Evolutionary conservation across 2,888 invertebrate species (phyloP).

Genomic region (Clunio marinus): DNA sequence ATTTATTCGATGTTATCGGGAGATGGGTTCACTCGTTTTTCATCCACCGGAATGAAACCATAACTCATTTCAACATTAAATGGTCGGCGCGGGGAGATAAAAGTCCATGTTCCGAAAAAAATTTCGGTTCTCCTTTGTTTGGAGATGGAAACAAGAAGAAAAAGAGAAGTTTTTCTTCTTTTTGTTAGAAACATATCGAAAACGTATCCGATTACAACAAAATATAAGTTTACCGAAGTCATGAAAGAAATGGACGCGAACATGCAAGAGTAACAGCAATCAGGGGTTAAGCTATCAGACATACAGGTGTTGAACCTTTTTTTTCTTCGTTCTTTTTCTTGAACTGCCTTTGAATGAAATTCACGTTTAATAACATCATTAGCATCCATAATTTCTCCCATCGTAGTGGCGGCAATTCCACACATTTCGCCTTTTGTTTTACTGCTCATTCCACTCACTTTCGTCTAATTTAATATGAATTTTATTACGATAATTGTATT

Average conservation of each 20-base stretch:
- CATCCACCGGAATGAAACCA: slow-evolving; percentile 24
- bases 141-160: neutral
- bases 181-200: neutral
- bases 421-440: slow-evolving; percentile 5
- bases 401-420: neutral
- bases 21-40: slow-evolving; percentile 8
- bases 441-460: slow-evolving; percentile 1
- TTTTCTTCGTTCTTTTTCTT: no score
- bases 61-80: slow-evolving; percentile 32
- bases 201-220: slow-evolving; percentile 26
- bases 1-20: neutral
- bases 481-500: slow-evolving; percentile 31
- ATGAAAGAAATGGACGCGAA: neutral
- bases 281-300: neutral
- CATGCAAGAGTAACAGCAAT: neutral
- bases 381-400: slow-evolving; percentile 17
- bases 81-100: slow-evolving; percentile 24
- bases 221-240: no score
- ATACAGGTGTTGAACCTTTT: slow-evolving; percentile 28
- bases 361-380: slow-evolving; percentile 17
- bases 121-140: no score
- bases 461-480: slow-evolving; percentile 11
- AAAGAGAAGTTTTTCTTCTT: slow-evolving; percentile 5
- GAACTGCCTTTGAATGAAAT: neutral
- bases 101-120: neutral